Base-by-base conservation (phyloP, 2,113 vertebrate species). In the Uria lomvia region DNA sequence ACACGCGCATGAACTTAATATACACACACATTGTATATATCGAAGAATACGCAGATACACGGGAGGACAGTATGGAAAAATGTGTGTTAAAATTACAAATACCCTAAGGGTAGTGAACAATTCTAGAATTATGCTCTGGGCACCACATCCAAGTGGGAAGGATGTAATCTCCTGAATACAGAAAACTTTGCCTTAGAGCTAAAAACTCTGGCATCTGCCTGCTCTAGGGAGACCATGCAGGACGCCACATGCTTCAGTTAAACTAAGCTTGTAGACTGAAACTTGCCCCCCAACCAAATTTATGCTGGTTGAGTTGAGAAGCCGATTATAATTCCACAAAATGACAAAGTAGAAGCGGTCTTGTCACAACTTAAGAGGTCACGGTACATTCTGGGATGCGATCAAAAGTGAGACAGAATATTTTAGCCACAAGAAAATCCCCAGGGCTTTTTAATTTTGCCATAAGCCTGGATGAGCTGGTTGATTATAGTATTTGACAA, bases 401-500 rank as follows among this genome's bases (percentile, higher is more conserved):
- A 96, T 97, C 66, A 88, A 81, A 97, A 97, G 60, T 91, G 84
- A 98, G 90, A 94, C 73, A 83, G 87, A 97, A 92, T 95, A 91
- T 92, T 97, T 95, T 94, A 89, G 80, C 96, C 91, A 63, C 53
- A 73, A 97, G 94, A 96, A 88, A 96, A 92, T 94, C 93, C 93
- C 55, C 59, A 53, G 77, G 88, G 94, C 40, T 75, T 96, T 96
- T 95, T 85, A 86, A 96, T 96, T 97, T 95, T 92, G 80, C 52
- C 21, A 17, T 83, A 96, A 60, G 74, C 50, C 19, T 43, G 66
- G 89, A 93, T 91, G 59, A 95, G 70, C 87, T 96, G 70, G 66
- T 94, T 97, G 88, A 95, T 97, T 96, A 97, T 40, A 95, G 3
- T 29, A 84, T 94, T 95, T 95, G 94, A 97, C 94, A 97, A 97